Evolutionary conservation across 2,888 invertebrate species (phyloP), one percentile per base, ranked within the genome.

Genomic region (Lepidonotus clava): DNA sequence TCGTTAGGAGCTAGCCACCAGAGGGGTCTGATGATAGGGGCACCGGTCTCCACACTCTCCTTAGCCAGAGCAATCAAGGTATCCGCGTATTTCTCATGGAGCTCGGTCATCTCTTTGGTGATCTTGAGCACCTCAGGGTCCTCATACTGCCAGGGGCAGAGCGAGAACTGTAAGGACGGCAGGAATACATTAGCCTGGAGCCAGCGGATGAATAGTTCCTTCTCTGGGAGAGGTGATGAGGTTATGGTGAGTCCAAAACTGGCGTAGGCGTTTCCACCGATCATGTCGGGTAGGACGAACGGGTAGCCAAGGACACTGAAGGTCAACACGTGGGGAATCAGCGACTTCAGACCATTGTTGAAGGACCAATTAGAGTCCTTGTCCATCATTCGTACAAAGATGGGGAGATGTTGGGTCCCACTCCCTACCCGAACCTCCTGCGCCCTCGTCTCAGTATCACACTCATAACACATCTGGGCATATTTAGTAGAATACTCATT

Each of bases 251-350:
- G 18, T 14, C 84, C 66, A 21, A 56, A 66, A 18, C 18, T 28
- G 0, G 84, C 11, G 86, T 92, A 92, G 5, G 92, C 93, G 86
- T 93, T 93, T 14, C 93, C 93, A 28, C 93, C 93, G 67, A 92
- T 98, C n/a, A 98, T 97, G 0, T 98, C 98, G 0, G 98, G 98
- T 95, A 98, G 96, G 66, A 98, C 96, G 91, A 98, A 98, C 0
- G 96, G 96, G 93, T 97, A 98, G 0, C 98, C 93, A 24, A 92
- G 88, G 38, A 93, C 71, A 8, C 92, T 91, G 84, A 92, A 92
- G 14, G 92, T 91, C 24, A 93, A 94, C 87, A 98, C 96, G 0
- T 97, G 97, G 0, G 98, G 97, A 90, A 98, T 97, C 0, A 98
- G 96, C 0, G 96, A 96, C 89, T 96, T 94, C 0, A 97, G 94